Evolutionary conservation across 2,888 invertebrate genomes (phyloP).

Genomic region (Lochmaea capreae): DNA sequence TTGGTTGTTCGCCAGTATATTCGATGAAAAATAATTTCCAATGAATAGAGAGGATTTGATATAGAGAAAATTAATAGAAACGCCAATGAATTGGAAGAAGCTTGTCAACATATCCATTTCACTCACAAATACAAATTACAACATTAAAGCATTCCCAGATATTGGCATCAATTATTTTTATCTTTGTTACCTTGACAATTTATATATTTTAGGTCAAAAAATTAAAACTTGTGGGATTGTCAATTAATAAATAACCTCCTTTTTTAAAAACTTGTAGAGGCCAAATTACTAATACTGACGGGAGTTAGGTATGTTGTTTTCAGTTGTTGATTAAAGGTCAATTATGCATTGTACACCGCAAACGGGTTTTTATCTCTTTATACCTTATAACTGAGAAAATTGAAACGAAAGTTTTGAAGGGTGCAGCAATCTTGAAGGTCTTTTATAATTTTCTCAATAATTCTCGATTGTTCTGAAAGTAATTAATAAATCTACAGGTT

Average conservation of each 20-base stretch:
- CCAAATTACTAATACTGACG: neutral
- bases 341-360: neutral
- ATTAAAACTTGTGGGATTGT: neutral
- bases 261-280: neutral
- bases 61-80: too few species aligned
- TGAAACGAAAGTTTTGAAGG: neutral
- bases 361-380: neutral
- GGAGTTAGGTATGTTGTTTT: neutral
- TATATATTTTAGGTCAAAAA: neutral
- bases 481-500: neutral
- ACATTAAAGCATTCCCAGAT: too few species aligned
- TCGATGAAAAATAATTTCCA: too few species aligned
- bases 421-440: constrained; percentile 3
- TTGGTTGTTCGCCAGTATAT: too few species aligned
- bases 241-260: neutral
- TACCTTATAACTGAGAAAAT: neutral
- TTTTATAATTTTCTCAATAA: neutral
- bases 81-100: too few species aligned
- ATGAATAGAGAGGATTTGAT: too few species aligned
- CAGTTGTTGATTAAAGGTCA: neutral
- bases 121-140: too few species aligned
- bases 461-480: neutral
- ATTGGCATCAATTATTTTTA: too few species aligned
- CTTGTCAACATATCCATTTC: too few species aligned
- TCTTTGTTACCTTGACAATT: too few species aligned